phyloP scores from a whole-genome alignment of 2,113 vertebrate genomes.

The Ceratotherium simum region DNA sequence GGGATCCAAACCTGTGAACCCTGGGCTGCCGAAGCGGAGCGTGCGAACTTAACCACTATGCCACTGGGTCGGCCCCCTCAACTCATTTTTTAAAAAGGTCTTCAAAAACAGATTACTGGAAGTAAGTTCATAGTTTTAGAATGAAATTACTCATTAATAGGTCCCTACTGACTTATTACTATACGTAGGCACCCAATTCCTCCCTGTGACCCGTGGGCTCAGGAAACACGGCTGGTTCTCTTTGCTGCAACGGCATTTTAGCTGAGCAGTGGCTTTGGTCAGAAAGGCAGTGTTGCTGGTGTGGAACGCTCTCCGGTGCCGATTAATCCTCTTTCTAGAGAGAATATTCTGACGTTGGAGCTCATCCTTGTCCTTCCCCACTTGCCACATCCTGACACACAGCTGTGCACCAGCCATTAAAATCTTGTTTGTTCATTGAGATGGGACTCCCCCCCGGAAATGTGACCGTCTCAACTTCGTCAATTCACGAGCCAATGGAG shows the following conservation, averaged over 20 bases:
- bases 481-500: slow-evolving; percentile 67
- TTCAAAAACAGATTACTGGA: background rate
- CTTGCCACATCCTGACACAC: background rate
- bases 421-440: slow-evolving; percentile 73
- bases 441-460: slow-evolving; percentile 33
- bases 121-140: background rate
- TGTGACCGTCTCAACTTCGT: slow-evolving; percentile 57
- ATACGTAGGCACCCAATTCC: background rate
- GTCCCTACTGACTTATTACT: background rate
- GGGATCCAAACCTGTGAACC: too few species aligned
- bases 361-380: background rate
- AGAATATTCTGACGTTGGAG: background rate
- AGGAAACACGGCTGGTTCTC: background rate
- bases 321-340: background rate
- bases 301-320: background rate
- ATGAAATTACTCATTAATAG: background rate
- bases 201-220: background rate
- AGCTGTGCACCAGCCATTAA: slow-evolving; percentile 41
- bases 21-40: too few species aligned
- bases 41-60: too few species aligned
- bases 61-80: too few species aligned
- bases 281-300: rapidly evolving
- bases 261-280: rapidly evolving
- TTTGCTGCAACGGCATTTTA: background rate
- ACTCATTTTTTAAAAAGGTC: background rate